Conservation (phyloP, 2,113 vertebrate genomes). For the Corythaeola cristata region DNA sequence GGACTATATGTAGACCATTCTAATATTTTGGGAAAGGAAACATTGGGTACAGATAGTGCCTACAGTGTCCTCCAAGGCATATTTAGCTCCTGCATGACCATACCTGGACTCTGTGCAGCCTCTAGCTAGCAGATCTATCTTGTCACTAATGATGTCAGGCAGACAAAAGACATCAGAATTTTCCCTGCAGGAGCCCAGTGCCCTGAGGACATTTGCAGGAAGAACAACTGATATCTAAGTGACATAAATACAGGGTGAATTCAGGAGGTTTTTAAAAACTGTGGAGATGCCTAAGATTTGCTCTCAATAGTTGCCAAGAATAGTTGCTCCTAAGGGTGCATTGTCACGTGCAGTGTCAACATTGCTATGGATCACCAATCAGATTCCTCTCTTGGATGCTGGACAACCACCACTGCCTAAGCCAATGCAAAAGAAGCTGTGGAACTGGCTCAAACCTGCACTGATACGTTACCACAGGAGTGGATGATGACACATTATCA, state of each 20-base stretch:
- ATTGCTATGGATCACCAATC: not conserved
- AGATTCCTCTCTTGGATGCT: not conserved
- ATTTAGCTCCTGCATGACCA: not conserved
- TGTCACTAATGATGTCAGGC: not conserved
- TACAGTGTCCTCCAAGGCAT: not conserved
- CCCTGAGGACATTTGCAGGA: not conserved
- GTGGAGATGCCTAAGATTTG: not conserved
- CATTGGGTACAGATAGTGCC: not conserved
- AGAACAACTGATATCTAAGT: not conserved
- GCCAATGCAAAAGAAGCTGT: not conserved
- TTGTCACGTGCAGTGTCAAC: not conserved
- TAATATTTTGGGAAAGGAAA: not conserved
- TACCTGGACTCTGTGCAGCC: not conserved
- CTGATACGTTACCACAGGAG: not conserved
- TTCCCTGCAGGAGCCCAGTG: not conserved
- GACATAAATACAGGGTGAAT: not conserved
- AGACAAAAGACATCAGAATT: not conserved
- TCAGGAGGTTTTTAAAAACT: not conserved
- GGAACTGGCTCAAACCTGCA: not conserved
- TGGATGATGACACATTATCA: not conserved
- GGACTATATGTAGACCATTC: not conserved
- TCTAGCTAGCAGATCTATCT: not conserved
- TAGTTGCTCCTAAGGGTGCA: not conserved
- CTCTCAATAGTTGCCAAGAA: not conserved
- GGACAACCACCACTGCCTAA: not conserved